Evolutionary conservation across 92 coral and sea anemone species (phyloP).

Genomic region (Desmophyllum pertusum): DNA sequence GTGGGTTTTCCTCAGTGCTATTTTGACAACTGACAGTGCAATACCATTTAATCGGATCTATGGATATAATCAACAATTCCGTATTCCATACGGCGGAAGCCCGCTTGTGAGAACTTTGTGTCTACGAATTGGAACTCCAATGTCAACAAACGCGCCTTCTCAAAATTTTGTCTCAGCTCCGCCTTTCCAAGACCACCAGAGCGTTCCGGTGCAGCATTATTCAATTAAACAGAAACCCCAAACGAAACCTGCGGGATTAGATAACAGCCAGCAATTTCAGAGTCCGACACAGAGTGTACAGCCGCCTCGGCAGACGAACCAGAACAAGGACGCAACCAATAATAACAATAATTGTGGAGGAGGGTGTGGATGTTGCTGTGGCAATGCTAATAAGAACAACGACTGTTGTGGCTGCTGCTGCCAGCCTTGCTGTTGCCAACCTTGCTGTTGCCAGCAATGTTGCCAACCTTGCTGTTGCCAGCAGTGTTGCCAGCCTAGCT

Average conservation of each 20-base stretch:
- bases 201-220: background rate
- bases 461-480: conserved; percentile 34
- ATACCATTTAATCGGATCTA: background rate
- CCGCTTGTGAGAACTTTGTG: background rate
- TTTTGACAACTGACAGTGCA: background rate
- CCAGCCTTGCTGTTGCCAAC: conserved; percentile 30
- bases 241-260: background rate
- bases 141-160: background rate
- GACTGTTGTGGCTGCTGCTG: conserved; percentile 44
- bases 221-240: background rate
- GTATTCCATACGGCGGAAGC: background rate
- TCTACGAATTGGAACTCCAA: conserved; percentile 15
- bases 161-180: background rate
- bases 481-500: conserved; percentile 9
- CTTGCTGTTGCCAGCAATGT: too few relatives aligned
- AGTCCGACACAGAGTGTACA: background rate
- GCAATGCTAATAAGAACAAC: conserved; percentile 7
- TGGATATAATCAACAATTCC: background rate
- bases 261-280: background rate
- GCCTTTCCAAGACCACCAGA: background rate
- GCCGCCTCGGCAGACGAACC: background rate
- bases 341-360: conserved; percentile 6
- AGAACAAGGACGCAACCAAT: conserved; percentile 6
- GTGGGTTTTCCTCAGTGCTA: background rate
- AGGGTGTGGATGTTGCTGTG: conserved; percentile 11